phyloP scores from a whole-genome alignment of 2,888 invertebrate genomes.

The Aproaerema taeniolella region DNA sequence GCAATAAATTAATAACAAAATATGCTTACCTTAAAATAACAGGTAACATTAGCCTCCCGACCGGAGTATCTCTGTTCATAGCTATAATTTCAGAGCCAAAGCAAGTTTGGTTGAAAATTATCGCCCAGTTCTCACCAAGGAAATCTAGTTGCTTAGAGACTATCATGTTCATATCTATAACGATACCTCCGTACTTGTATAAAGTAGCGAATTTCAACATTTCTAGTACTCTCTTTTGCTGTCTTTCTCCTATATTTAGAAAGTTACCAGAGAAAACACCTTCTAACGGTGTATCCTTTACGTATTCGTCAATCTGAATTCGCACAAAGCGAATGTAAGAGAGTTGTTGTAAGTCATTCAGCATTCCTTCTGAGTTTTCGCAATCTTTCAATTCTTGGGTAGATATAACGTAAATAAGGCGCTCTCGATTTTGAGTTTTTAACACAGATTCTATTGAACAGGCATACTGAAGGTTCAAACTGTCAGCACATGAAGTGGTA shows the following conservation, averaged over 20 bases:
- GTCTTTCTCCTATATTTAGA: conserved; percentile 1
- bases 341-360: background rate
- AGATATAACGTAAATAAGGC: background rate
- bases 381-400: background rate
- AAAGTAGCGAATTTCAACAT: conserved; percentile 18
- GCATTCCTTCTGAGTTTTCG: background rate
- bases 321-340: background rate
- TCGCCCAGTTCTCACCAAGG: conserved; percentile 15
- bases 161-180: conserved; percentile 18
- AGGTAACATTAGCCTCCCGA: no score
- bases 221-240: conserved; percentile 10
- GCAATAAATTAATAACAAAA: background rate
- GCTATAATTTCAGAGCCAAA: conserved; percentile 15
- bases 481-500: conserved; percentile 13
- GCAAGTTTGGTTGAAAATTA: background rate
- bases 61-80: conserved; percentile 5
- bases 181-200: conserved; percentile 17
- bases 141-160: conserved; percentile 9
- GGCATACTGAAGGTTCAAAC: conserved; percentile 10
- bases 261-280: conserved; percentile 11
- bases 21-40: background rate
- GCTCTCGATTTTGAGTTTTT: conserved; percentile 4
- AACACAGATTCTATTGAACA: conserved; percentile 20
- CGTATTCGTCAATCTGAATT: conserved; percentile 15
- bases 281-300: conserved; percentile 16